Conservation (phyloP, 2,797 vertebrate genomes). For the Balearica regulorum region DNA sequence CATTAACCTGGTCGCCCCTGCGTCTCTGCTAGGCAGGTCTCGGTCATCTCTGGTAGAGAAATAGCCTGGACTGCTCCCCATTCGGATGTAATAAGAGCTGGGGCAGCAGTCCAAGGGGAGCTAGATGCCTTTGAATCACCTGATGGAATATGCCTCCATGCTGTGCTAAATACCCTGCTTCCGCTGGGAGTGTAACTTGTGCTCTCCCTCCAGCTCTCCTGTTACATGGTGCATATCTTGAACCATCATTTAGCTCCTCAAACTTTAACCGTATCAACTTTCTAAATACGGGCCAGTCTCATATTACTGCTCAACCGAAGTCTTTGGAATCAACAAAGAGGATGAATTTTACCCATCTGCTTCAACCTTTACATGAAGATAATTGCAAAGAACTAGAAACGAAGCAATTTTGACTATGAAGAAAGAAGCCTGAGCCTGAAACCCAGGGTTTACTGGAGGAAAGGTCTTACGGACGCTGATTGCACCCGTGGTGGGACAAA, state of each 20-base stretch:
- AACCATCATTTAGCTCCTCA: not conserved
- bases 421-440: conserved; percentile 6
- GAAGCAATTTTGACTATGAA: not conserved
- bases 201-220: not conserved
- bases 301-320: not conserved
- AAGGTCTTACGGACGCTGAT: not conserved
- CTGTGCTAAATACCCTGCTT: not conserved
- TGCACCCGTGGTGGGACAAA: not conserved
- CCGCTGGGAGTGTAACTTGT: not conserved
- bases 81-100: not conserved
- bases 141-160: not conserved
- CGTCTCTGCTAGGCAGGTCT: not conserved
- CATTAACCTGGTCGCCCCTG: not conserved
- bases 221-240: not conserved
- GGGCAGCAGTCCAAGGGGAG: not conserved
- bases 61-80: not conserved
- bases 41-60: not conserved
- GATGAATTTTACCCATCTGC: conserved; percentile 1
- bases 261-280: conserved; percentile 21
- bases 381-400: not conserved
- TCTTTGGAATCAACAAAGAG: conserved; percentile 6
- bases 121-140: not conserved
- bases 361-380: not conserved
- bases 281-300: not conserved
- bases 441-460: not conserved